phyloP scores from a whole-genome alignment of 2,797 vertebrate genomes.

The Pteronotus mesoamericanus region DNA sequence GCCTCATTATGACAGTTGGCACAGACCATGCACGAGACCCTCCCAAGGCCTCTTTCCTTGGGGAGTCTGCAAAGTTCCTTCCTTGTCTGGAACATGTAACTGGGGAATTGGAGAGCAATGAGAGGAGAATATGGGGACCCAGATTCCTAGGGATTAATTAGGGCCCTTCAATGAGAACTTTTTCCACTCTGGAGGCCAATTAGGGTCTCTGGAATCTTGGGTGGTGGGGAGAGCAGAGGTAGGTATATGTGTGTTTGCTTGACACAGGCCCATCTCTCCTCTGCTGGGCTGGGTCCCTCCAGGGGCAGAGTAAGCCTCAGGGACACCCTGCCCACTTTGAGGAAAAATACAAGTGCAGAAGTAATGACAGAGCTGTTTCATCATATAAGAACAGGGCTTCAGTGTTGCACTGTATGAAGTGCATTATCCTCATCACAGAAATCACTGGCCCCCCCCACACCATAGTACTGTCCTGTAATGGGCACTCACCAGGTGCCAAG shows the following conservation, averaged over 20 bases:
- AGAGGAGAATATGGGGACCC: not conserved
- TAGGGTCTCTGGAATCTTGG: constrained; percentile 14
- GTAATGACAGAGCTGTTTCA: not conserved
- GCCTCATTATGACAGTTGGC: not conserved
- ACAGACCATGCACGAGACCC: not conserved
- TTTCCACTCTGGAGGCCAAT: constrained; percentile 59
- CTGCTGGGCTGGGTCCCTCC: not conserved
- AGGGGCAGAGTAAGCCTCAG: not conserved
- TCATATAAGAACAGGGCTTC: not conserved
- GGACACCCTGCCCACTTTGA: not conserved
- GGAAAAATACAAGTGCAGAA: not conserved
- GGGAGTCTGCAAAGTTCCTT: constrained; percentile 52
- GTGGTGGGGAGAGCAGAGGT: not conserved
- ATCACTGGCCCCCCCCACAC: not conserved
- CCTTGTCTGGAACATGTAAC: constrained; percentile 34
- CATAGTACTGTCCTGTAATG: not conserved
- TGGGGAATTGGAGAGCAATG: not conserved
- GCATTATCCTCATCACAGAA: not conserved
- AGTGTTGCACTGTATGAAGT: not conserved
- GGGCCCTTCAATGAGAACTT: not conserved
- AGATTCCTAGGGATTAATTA: constrained; percentile 64
- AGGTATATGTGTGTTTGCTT: not conserved
- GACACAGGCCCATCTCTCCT: not conserved
- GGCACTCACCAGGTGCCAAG: not conserved
- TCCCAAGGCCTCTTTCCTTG: not conserved